These are phyloP conservation scores for Spea hammondii DNA, from an alignment of 2,797 vertebrate species.

Conservation along the genomic window DNA sequence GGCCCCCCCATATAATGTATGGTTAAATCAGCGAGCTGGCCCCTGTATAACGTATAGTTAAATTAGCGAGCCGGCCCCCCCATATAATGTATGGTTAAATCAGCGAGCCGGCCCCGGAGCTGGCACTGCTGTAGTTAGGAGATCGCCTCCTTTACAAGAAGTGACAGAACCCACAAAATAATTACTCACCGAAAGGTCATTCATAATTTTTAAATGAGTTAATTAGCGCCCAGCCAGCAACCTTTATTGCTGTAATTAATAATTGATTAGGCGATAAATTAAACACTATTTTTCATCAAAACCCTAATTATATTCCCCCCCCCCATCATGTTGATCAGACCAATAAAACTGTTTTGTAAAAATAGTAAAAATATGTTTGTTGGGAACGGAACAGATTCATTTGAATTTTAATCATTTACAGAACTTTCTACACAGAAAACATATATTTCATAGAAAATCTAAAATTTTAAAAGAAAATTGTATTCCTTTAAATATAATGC, in stretches of 20 bases:
- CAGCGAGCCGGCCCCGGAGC: not conserved
- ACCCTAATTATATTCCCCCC: slow-evolving; percentile 89
- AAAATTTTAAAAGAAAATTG: no score
- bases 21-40: no score
- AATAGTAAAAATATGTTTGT: slow-evolving; percentile 78
- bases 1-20: no score
- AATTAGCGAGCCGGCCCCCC: no score
- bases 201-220: slow-evolving; percentile 95
- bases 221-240: slow-evolving; percentile 91
- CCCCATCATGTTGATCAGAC: slow-evolving; percentile 80
- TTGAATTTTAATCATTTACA: slow-evolving; percentile 77
- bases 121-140: slow-evolving; percentile 45
- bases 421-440: slow-evolving; percentile 37
- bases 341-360: slow-evolving; percentile 70
- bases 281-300: slow-evolving; percentile 98
- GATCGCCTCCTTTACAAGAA: slow-evolving; percentile 61
- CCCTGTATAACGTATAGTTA: no score
- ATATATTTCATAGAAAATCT: no score
- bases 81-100: no score
- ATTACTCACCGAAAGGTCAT: slow-evolving; percentile 89
- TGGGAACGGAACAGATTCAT: slow-evolving; percentile 67
- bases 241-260: slow-evolving; percentile 93
- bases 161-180: slow-evolving; percentile 73
- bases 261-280: slow-evolving; percentile 99
- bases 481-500: no score